phyloP scores from a whole-genome alignment of 2,888 invertebrate genomes.

The Volucella inflata region DNA sequence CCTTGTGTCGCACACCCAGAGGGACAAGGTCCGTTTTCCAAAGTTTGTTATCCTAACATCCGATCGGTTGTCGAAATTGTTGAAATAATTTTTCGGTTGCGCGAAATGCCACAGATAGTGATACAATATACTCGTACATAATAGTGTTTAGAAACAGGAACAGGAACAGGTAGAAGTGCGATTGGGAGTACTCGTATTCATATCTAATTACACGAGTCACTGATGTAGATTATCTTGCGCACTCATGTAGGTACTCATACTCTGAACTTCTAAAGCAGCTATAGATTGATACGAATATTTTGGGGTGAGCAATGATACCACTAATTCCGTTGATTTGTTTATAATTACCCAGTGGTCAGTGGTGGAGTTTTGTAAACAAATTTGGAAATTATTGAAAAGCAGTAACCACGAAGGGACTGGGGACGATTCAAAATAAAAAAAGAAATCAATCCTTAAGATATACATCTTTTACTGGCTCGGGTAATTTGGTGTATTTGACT shows the following conservation, averaged over 20 bases:
- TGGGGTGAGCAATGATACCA: conserved; percentile 24
- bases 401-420: conserved; percentile 26
- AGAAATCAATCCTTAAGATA: conserved; percentile 54
- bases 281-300: too few relatives aligned
- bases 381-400: conserved; percentile 72
- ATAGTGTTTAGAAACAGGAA: too few relatives aligned
- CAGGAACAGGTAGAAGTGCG: too few relatives aligned
- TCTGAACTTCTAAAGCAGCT: too few relatives aligned
- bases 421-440: not conserved
- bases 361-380: conserved; percentile 50
- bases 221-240: conserved; percentile 62
- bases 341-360: conserved; percentile 60
- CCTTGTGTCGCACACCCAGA: conserved; percentile 53
- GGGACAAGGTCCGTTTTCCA: conserved; percentile 47
- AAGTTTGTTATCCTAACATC: conserved; percentile 60
- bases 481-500: not conserved
- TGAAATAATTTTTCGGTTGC: conserved; percentile 69
- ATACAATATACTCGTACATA: not conserved
- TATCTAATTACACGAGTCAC: conserved; percentile 73
- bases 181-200: conserved; percentile 41
- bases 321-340: conserved; percentile 71
- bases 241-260: conserved; percentile 4
- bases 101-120: conserved; percentile 49
- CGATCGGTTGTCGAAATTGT: conserved; percentile 67
- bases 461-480: conserved; percentile 36